phyloP scores from a whole-genome alignment of 2,888 invertebrate species.

The Hecatera dysodea region DNA sequence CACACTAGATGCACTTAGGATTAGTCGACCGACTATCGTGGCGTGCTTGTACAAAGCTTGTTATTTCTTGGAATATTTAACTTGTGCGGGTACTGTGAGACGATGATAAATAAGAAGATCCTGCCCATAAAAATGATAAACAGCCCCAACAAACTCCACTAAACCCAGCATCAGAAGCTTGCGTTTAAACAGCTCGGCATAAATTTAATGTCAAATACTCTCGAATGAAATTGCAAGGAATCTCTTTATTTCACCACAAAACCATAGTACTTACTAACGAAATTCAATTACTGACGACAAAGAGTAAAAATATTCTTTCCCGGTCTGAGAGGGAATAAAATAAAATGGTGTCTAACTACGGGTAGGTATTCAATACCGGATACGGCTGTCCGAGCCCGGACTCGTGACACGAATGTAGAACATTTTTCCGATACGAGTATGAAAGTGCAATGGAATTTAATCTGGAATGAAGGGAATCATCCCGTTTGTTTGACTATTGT shows the following conservation, averaged over 20 bases:
- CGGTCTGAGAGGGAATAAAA: slow-evolving; percentile 73
- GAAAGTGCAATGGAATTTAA: slow-evolving; percentile 69
- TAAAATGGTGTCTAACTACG: slow-evolving; percentile 78
- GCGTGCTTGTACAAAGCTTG: background rate
- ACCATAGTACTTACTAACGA: slow-evolving; percentile 75
- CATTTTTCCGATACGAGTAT: slow-evolving; percentile 69
- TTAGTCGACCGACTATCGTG: background rate
- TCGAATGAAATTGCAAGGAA: slow-evolving; percentile 55
- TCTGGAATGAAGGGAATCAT: slow-evolving; percentile 56
- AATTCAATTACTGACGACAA: slow-evolving; percentile 82
- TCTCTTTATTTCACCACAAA: slow-evolving; percentile 67
- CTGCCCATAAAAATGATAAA: slow-evolving; percentile 34
- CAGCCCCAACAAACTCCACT: slow-evolving; percentile 26
- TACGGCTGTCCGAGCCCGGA: slow-evolving; percentile 71
- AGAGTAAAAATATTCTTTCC: slow-evolving; percentile 79
- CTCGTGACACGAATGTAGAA: slow-evolving; percentile 74
- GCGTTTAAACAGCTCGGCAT: slow-evolving; percentile 36
- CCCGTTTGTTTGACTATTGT: slow-evolving; percentile 51
- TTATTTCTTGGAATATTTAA: background rate
- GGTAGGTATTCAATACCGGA: slow-evolving; percentile 72
- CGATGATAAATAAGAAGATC: slow-evolving; percentile 2
- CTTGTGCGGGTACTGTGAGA: no score
- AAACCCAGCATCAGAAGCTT: slow-evolving; percentile 37
- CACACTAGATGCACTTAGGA: background rate
- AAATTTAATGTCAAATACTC: slow-evolving; percentile 60